These are phyloP conservation scores for Caenorhabditis sp. DNA, from an alignment of 2,888 invertebrate genomes.

Conservation along the genomic window DNA sequence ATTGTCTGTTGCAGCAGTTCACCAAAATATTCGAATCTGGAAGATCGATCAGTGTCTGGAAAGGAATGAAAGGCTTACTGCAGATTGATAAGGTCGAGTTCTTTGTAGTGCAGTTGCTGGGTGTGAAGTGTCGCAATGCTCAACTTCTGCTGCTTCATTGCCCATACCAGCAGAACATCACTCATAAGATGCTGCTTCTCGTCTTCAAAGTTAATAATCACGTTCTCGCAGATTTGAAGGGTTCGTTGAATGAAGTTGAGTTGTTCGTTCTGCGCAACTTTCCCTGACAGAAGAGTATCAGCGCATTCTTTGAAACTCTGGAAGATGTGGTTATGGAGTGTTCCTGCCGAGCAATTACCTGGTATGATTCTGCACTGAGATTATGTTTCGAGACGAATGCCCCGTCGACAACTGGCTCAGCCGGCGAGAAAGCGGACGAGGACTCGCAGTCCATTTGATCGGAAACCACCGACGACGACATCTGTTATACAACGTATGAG, in stretches of 20 bases:
- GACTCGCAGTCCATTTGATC: constrained; percentile 73
- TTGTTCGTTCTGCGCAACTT: constrained; percentile 73
- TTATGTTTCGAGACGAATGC: constrained; percentile 80
- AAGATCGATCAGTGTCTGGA: neutral
- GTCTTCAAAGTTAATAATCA: constrained; percentile 77
- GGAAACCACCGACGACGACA: constrained; percentile 62
- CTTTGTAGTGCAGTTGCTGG: constrained; percentile 80
- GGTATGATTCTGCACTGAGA: constrained; percentile 79
- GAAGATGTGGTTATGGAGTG: no score
- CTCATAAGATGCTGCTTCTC: constrained; percentile 82
- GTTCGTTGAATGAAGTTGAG: constrained; percentile 71
- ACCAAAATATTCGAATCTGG: constrained; percentile 82
- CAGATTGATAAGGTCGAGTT: constrained; percentile 78
- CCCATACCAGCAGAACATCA: constrained; percentile 81
- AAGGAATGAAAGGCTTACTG: constrained; percentile 65
- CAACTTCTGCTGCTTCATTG: constrained; percentile 81
- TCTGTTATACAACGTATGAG: constrained; percentile 14
- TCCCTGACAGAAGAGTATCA: constrained; percentile 76
- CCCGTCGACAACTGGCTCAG: constrained; percentile 74
- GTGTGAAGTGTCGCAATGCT: constrained; percentile 81
- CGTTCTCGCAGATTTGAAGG: constrained; percentile 68
- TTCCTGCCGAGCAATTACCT: constrained; percentile 62
- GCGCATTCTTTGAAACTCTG: constrained; percentile 81
- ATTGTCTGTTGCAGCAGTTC: constrained; percentile 82
- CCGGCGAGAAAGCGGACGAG: constrained; percentile 75